These are phyloP conservation scores for Heliconius ethilla DNA, from an alignment of 2,888 invertebrate genomes.

Conservation along the genomic window DNA sequence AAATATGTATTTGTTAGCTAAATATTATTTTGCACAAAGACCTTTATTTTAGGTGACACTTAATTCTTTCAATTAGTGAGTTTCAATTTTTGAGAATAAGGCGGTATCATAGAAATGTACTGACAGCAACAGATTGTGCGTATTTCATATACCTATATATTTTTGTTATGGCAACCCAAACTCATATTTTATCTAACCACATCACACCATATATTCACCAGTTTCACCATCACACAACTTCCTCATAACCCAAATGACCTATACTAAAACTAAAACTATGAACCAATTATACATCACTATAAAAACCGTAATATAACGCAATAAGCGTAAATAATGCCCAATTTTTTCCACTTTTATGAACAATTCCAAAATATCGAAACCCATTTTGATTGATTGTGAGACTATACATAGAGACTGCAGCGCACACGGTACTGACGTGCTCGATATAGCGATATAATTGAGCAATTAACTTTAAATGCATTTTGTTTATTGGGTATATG, in stretches of 20 bases:
- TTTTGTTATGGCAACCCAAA: too few relatives aligned
- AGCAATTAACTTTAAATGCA: conserved; percentile 20
- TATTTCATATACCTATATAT: too few relatives aligned
- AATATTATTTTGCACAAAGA: too few relatives aligned
- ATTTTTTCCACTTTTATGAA: conserved; percentile 16
- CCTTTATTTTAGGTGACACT: too few relatives aligned
- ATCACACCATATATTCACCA: too few relatives aligned
- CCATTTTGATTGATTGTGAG: conserved; percentile 3
- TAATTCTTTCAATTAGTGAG: too few relatives aligned
- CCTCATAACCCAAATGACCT: neutral
- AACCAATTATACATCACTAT: neutral
- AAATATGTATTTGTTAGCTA: too few relatives aligned
- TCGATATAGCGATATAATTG: conserved; percentile 13
- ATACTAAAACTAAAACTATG: neutral
- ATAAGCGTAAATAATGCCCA: neutral
- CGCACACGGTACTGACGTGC: conserved; percentile 18
- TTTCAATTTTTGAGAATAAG: too few relatives aligned
- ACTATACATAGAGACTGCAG: conserved; percentile 3
- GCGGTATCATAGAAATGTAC: too few relatives aligned
- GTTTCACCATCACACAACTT: neutral
- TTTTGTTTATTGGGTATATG: conserved; percentile 9
- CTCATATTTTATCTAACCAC: too few relatives aligned
- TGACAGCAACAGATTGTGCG: too few relatives aligned
- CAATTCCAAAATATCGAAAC: conserved; percentile 5
- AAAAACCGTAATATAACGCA: neutral